phyloP scores from a whole-genome alignment of 2,113 vertebrate genomes.

The Psittacara wagleri region DNA sequence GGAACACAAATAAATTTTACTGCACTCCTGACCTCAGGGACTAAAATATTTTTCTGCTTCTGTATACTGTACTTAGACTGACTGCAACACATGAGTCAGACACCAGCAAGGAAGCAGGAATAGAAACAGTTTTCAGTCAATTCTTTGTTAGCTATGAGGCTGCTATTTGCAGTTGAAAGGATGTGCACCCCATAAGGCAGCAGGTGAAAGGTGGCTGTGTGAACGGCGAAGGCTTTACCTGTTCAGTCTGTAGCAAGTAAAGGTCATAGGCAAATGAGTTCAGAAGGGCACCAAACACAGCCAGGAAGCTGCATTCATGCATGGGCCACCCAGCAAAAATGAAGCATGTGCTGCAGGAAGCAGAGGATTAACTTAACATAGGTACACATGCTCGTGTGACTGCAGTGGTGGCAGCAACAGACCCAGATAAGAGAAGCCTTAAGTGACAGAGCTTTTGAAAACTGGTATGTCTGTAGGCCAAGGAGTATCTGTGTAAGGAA shows the following conservation, averaged over 20 bases:
- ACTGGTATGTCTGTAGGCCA: neutral
- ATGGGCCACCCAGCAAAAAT: neutral
- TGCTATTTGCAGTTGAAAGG: neutral
- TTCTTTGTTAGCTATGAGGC: neutral
- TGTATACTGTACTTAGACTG: neutral
- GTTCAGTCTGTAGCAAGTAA: neutral
- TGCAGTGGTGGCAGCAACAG: neutral
- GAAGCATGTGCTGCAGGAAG: neutral
- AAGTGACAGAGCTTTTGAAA: neutral
- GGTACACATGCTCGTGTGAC: rapidly evolving
- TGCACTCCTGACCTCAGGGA: neutral
- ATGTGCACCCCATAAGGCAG: neutral
- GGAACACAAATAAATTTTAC: neutral
- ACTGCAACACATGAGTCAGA: neutral
- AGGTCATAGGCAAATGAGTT: neutral
- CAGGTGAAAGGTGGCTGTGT: neutral
- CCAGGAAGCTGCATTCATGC: neutral
- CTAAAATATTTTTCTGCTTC: neutral
- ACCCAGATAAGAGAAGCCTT: neutral
- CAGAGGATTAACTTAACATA: neutral
- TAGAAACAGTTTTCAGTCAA: neutral
- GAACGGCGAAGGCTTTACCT: neutral
- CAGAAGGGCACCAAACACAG: neutral
- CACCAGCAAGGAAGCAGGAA: neutral
- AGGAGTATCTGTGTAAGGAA: neutral